Conservation (phyloP, 2,797 vertebrate species). For the Bovichtus diacanthus region DNA sequence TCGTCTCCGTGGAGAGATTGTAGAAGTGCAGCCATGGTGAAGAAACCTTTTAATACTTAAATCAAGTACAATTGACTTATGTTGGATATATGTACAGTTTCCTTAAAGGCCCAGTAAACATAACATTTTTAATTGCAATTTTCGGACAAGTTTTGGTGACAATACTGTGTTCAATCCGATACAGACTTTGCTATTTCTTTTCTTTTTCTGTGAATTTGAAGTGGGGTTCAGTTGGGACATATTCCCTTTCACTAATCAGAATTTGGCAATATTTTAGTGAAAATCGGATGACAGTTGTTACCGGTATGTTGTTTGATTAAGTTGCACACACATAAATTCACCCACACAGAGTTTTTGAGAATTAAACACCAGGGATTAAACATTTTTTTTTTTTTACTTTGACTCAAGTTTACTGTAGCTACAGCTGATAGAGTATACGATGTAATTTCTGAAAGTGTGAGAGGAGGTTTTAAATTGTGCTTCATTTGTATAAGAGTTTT, state of each 20-base stretch:
- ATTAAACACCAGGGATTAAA: not conserved
- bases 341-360: not conserved
- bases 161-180: too few relatives aligned
- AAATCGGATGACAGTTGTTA: not conserved
- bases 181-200: too few relatives aligned
- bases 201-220: too few relatives aligned
- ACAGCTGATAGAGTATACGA: not conserved
- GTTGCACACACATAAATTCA: not conserved
- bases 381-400: not conserved
- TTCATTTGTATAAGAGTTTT: conserved; percentile 9
- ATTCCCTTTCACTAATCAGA: not conserved
- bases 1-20: conserved; percentile 37
- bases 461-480: not conserved
- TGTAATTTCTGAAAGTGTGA: conserved; percentile 5
- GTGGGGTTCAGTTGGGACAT: too few relatives aligned
- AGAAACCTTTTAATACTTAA: conserved; percentile 28
- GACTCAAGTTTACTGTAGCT: not conserved
- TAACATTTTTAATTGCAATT: too few relatives aligned
- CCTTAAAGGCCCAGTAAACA: not conserved
- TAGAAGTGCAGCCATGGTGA: conserved; percentile 14
- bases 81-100: too few relatives aligned
- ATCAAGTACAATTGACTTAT: conserved; percentile 33
- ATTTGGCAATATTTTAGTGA: not conserved
- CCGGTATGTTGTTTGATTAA: not conserved
- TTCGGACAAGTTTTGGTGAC: not conserved